A percentile compares a stretch with the other conserved stretches of the same genome.
Conservation (phyloP, 2,113 vertebrate species). For the Hyaena hyaena region DNA sequence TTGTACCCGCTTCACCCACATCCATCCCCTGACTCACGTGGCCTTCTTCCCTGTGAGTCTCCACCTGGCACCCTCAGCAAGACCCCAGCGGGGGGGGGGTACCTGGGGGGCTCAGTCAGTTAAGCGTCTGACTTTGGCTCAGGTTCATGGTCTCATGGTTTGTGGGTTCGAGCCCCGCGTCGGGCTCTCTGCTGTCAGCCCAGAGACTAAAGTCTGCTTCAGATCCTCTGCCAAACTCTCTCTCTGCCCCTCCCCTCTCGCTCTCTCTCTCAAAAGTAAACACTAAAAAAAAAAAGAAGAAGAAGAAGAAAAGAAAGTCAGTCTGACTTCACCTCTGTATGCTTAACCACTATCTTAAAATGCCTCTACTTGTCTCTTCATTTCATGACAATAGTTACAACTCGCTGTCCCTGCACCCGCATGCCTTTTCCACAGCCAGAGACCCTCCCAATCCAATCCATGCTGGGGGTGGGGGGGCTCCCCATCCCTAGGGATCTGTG, state of each 20-base stretch:
- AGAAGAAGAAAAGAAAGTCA: too few species aligned
- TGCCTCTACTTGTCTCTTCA: not conserved
- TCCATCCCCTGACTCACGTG: fast-evolving
- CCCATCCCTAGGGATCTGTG: not conserved
- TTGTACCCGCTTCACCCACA: fast-evolving
- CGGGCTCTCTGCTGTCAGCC: too few species aligned
- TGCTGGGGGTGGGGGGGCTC: not conserved
- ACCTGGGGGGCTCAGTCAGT: too few species aligned
- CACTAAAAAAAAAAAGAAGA: too few species aligned
- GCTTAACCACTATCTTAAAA: not conserved
- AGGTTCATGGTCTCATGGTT: too few species aligned
- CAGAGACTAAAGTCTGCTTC: too few species aligned
- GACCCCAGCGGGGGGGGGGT: not conserved
- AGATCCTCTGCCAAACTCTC: too few species aligned
- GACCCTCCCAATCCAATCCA: not conserved
- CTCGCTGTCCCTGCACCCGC: fast-evolving
- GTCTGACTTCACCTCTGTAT: fast-evolving
- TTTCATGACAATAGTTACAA: not conserved
- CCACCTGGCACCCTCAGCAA: fast-evolving
- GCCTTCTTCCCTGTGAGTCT: not conserved
- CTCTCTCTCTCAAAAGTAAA: too few species aligned
- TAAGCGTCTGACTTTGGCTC: too few species aligned
- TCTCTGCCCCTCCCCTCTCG: too few species aligned
- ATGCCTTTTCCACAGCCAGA: not conserved
- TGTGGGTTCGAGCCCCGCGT: too few species aligned